A percentile compares a stretch with the other conserved stretches of the same genome.
These are phyloP conservation scores for Liparis tanakae DNA, from an alignment of 2,797 vertebrate species.

Conservation along the genomic window DNA sequence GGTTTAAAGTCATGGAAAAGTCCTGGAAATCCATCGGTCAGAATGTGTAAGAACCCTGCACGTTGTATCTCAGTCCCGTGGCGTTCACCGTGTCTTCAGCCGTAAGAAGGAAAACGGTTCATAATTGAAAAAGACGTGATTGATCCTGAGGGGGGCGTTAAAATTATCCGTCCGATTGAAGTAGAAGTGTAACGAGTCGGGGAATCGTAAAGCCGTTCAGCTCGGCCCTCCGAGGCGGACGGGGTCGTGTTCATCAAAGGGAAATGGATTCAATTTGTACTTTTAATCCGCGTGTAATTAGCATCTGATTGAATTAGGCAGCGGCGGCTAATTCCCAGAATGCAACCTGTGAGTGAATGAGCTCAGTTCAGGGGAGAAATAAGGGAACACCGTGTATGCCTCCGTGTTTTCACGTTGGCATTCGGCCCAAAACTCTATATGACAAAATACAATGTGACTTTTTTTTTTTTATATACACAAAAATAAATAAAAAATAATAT, in stretches of 20 bases:
- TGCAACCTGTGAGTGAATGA: conserved; percentile 1
- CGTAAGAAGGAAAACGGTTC: background rate
- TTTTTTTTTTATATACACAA: background rate
- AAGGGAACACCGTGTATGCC: background rate
- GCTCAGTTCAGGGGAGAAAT: background rate
- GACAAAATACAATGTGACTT: background rate
- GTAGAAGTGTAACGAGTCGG: conserved; percentile 8
- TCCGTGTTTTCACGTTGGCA: background rate
- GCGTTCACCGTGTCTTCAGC: background rate
- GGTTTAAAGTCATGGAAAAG: no score
- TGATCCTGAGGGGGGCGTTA: background rate
- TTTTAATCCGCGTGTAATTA: conserved; percentile 26
- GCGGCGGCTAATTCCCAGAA: conserved; percentile 17
- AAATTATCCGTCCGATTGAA: background rate
- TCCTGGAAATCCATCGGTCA: no score
- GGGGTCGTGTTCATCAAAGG: conserved; percentile 29
- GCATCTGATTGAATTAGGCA: conserved; percentile 35
- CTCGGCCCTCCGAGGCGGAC: background rate
- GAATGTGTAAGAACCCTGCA: no score
- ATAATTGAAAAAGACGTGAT: background rate
- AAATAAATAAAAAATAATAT: no score
- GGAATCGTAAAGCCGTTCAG: background rate
- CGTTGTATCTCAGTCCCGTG: background rate
- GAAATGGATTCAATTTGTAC: conserved; percentile 39
- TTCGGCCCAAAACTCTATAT: no score